These are phyloP conservation scores for Bambusicola thoracicus DNA, from an alignment of 2,113 vertebrate species.

Conservation along the genomic window DNA sequence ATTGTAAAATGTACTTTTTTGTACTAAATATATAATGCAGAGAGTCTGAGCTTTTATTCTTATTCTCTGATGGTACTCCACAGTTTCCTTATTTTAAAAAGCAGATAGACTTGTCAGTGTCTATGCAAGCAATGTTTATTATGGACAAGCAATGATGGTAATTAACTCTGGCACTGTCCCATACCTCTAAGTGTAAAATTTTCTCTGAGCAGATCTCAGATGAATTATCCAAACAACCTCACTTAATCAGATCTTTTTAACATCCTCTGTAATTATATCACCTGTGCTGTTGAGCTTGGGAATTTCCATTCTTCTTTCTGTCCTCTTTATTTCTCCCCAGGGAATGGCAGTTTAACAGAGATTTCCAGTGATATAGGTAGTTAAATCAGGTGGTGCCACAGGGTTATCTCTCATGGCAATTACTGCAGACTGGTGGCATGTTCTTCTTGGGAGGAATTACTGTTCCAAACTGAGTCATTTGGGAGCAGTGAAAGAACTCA, in stretches of 20 bases:
- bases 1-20: background rate
- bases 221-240: background rate
- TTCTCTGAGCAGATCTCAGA: background rate
- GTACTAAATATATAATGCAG: background rate
- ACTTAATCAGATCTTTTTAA: slow-evolving; percentile 14
- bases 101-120: background rate
- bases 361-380: background rate
- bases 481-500: background rate
- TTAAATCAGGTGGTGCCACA: background rate
- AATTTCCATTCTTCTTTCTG: background rate
- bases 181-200: background rate
- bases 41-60: background rate
- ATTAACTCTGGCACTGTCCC: background rate
- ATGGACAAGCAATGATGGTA: background rate
- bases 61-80: background rate
- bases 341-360: background rate
- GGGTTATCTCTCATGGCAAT: background rate
- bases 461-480: background rate
- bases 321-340: background rate
- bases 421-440: background rate
- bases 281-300: background rate
- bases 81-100: background rate
- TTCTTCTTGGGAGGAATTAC: background rate
- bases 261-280: background rate
- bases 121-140: background rate